Percentiles rank a stretch among this genome's conserved stretches.
phyloP scores from a whole-genome alignment of 1,140 invertebrate genomes.

The Micrasema minimum region DNA sequence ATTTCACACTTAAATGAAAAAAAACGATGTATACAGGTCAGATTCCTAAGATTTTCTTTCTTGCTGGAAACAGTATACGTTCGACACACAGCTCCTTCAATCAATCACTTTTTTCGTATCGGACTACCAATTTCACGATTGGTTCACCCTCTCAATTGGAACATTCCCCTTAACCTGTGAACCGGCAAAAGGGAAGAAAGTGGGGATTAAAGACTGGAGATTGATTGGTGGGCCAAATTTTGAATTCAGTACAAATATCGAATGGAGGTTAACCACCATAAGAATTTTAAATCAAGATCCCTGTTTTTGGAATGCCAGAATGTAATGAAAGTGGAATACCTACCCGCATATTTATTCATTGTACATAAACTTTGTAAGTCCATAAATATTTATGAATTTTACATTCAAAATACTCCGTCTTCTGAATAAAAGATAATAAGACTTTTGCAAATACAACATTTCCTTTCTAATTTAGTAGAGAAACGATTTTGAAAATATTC shows the following conservation, averaged over 20 bases:
- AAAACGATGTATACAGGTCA: no score
- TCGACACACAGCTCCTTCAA: conserved; percentile 32
- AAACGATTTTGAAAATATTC: no score
- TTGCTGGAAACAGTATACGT: background rate
- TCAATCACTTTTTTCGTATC: conserved; percentile 50
- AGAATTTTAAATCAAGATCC: background rate
- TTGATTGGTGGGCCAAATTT: conserved; percentile 25
- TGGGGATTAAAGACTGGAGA: conserved; percentile 28
- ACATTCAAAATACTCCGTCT: no score
- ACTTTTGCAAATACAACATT: no score
- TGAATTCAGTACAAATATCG: conserved; percentile 14
- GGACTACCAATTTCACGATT: conserved; percentile 51
- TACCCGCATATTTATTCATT: no score
- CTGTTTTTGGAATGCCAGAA: no score
- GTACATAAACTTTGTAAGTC: no score
- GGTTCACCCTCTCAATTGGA: conserved; percentile 48
- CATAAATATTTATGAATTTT: no score
- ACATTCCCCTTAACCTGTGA: conserved; percentile 34
- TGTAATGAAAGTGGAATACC: no score
- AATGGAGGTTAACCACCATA: background rate
- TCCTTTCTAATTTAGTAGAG: no score
- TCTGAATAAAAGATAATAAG: no score
- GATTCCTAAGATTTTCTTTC: background rate
- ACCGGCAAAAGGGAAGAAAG: background rate
- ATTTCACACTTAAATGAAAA: no score